A percentile compares a stretch with the other conserved stretches of the same genome.
Conservation (phyloP, 2,888 invertebrate genomes). For the Orchestes rusci region DNA sequence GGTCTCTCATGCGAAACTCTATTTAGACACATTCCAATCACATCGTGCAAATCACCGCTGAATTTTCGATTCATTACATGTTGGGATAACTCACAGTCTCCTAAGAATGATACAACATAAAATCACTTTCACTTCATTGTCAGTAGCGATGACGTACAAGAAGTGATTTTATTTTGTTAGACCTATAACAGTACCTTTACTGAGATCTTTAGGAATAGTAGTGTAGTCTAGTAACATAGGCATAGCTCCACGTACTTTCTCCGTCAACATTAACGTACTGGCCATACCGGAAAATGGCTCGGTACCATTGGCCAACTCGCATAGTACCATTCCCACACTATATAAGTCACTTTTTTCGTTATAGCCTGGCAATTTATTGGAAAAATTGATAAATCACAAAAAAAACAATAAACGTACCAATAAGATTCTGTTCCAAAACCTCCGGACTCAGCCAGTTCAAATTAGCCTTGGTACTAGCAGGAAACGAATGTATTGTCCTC, state of each 20-base stretch:
- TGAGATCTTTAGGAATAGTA: constrained; percentile 56
- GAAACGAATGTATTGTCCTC: constrained; percentile 66
- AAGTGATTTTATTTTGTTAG: no score
- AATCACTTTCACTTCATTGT: no score
- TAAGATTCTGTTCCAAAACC: constrained; percentile 64
- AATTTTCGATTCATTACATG: constrained; percentile 56
- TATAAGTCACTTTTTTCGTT: constrained; percentile 87
- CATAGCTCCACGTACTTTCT: constrained; percentile 74
- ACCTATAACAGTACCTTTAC: no score
- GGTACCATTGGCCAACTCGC: constrained; percentile 83
- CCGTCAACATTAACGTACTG: constrained; percentile 84
- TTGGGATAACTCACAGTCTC: constrained; percentile 35
- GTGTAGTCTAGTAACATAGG: constrained; percentile 70
- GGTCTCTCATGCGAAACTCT: constrained; percentile 64
- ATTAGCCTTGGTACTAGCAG: constrained; percentile 60
- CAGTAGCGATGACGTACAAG: no score
- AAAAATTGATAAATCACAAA: not conserved
- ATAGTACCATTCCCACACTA: constrained; percentile 80
- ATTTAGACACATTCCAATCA: constrained; percentile 66
- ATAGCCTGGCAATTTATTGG: constrained; percentile 55
- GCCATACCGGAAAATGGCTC: constrained; percentile 81
- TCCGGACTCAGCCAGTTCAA: constrained; percentile 92
- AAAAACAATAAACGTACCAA: constrained; percentile 29
- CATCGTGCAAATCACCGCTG: constrained; percentile 68
- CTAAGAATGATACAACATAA: constrained; percentile 24